phyloP scores from a whole-genome alignment of 1,140 invertebrate genomes.

The Sarcophaga peregrina region DNA sequence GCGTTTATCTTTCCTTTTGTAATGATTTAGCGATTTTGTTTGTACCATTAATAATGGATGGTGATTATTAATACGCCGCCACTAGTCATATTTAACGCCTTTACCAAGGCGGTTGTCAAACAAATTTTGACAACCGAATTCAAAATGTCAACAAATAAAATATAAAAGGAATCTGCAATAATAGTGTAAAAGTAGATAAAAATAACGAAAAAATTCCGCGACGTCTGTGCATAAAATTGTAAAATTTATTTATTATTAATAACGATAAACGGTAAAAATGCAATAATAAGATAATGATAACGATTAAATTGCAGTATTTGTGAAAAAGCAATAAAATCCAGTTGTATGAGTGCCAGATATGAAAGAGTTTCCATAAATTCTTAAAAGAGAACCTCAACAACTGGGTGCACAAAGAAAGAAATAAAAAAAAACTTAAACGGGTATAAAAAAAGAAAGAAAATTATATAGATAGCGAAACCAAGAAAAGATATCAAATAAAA shows the following conservation, averaged over 20 bases:
- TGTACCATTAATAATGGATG: no score
- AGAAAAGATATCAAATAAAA: background rate
- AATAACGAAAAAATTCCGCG: conserved; percentile 46
- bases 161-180: conserved; percentile 11
- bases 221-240: conserved; percentile 57
- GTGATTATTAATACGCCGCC: no score
- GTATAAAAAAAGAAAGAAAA: conserved; percentile 8
- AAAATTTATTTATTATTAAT: conserved; percentile 44
- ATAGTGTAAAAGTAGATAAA: conserved; percentile 43
- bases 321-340: background rate
- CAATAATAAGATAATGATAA: no score
- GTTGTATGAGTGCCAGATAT: background rate
- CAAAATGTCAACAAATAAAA: conserved; percentile 43
- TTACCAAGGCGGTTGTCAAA: background rate
- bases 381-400: background rate
- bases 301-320: background rate
- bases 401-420: background rate
- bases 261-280: background rate
- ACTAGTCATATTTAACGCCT: no score
- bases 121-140: conserved; percentile 1
- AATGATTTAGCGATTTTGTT: no score
- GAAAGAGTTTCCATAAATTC: conserved; percentile 23
- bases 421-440: background rate
- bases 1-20: no score
- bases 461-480: background rate